Evolutionary conservation across 2,888 invertebrate species (phyloP), one percentile per base, ranked within the genome.

Genomic region (Drosophila demipolita): DNA sequence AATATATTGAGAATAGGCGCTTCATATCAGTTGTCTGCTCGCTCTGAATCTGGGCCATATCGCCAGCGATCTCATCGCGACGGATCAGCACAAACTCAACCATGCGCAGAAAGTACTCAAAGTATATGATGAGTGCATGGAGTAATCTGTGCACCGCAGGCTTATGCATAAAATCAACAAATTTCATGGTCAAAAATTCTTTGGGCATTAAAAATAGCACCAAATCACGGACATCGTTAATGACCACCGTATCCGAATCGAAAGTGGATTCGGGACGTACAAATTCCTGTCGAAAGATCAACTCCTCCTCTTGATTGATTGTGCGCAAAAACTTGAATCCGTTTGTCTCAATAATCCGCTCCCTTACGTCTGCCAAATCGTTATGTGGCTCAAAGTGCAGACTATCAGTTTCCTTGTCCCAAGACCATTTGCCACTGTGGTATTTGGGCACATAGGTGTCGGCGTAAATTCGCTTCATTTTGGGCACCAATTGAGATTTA

Each of bases 91-190:
- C 73, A 66, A 90, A 92, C 62, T 93, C 93, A 0, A 92, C 91
- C 58, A 92, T 65, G 29, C 91, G 91, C n/a, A 93, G 63, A 66
- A 91, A 93, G 66, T 93, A 85, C 69, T 93, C 93, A 35, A 93
- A 93, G 75, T 93, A 93, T 17, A 92, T 92, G 38, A 93, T 85
- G 20, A 93, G 69, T 0, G 92, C 87, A 58, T 92, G 91, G 0
- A 93, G 59, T 48, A 93, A 86, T 15, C 78, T 72, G 61, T 92
- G 87, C 0, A 92, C 87, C 0, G 83, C 78, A n/a, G 87, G 80
- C 1, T 86, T 91, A 60, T 92, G 91, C 29, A 93, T 55, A 26
- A 93, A 93, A 3, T 86, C 75, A 26, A 93, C 61, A 40, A 93
- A 91, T 17, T 80, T 78, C 29, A 73, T 66, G 0, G 83, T 87